Conservation (phyloP, 1,140 invertebrate genomes). For the Drosophila trapezifrons region DNA sequence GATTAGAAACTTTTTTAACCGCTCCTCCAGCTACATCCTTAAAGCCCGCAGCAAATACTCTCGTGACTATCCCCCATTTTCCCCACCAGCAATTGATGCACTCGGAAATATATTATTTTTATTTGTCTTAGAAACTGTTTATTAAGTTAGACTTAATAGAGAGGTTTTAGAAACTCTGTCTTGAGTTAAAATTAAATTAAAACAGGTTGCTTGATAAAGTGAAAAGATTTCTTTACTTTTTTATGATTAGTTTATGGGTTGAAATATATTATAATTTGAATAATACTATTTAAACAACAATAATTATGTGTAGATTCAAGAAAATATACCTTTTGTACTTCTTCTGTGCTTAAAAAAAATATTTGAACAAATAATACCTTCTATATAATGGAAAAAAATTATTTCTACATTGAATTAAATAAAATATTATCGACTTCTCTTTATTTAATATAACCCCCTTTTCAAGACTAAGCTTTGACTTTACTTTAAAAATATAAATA, state of each 20-base stretch:
- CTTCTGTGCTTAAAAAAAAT: no score
- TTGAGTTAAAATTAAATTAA: no score
- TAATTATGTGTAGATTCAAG: background rate
- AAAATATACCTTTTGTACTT: background rate
- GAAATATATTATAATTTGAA: no score
- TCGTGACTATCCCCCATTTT: constrained; percentile 1
- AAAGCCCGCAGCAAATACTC: constrained; percentile 12
- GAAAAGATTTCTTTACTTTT: background rate
- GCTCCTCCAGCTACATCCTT: constrained; percentile 38
- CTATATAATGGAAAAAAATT: background rate
- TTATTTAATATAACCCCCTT: no score
- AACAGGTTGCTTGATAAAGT: background rate
- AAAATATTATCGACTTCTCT: no score
- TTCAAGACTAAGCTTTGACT: background rate
- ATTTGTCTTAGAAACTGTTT: no score
- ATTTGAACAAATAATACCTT: background rate
- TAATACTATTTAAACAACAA: background rate
- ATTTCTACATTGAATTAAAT: background rate
- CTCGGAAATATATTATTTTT: constrained; percentile 4
- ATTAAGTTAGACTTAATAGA: no score
- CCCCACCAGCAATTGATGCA: constrained; percentile 14
- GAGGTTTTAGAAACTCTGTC: no score
- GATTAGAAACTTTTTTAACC: constrained; percentile 74
- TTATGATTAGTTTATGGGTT: no score
- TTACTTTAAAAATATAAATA: no score